Evolutionary conservation across 1,140 invertebrate genomes (phyloP), one percentile per base, ranked within the genome.

Genomic region (Nixonia krombeini): DNA sequence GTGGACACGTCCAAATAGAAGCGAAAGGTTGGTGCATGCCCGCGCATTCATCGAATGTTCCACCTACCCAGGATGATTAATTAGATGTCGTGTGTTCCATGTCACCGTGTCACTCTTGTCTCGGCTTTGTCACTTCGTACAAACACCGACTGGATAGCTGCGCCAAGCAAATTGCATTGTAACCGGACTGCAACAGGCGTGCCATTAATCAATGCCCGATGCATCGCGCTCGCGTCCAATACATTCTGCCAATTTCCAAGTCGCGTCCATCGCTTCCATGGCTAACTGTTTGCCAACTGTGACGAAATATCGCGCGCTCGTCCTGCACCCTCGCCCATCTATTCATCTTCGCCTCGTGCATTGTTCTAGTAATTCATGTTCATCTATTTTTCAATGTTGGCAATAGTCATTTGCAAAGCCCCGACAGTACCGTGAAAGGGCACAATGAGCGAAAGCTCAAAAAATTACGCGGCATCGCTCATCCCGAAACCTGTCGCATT

Each of bases 41-140:
- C 69, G 62, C 58, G 75, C 75, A 83, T 82, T 83, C 78, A 81
- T 78, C 80, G 78, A 59, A 25, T 65, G 64, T 55, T 46, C 69
- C 74, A 79, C 76, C 75, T 67, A 72, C 63, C 64, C 78, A 69
- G 79, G 75, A 84, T 85, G 83, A 85, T 84, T 84, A 85, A 85
- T 85, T 85, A 83, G 82, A 84, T 84, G 82, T 83, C 81, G 79
- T 74, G 74, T 71, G 77, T 83, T 82, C 70, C 78, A 79, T 81
- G 83, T 82, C 80, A 84, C 70, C 79, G 80, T 83, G 83, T 84
- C 83, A 84, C 80, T 83, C 82, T 81, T 84, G 79, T 81, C 79
- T 79, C 75, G 80, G 82, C 80, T 85, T 83, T 85, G 82, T 84
- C 83, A 84, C 81, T 78, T 80, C 72, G 72, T 70, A 73, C 77